A percentile compares a stretch with the other conserved stretches of the same genome.
Conservation (phyloP, 2,888 invertebrate species). For the Clivina fossor region DNA sequence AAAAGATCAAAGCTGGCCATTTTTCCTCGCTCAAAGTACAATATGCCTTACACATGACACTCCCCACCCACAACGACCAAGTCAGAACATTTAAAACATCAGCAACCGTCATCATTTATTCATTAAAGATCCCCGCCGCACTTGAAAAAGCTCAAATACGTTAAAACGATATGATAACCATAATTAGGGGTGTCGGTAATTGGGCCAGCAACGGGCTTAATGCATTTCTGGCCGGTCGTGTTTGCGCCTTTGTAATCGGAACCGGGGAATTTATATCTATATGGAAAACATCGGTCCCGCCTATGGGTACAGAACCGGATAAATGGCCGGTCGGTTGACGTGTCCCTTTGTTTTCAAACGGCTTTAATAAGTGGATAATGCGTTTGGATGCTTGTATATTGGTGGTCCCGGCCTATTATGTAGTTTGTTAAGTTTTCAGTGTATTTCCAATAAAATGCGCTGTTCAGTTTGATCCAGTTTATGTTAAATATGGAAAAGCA, state of each 20-base stretch:
- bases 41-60: too few species aligned
- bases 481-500: too few species aligned
- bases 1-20: constrained; percentile 15
- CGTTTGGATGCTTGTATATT: too few species aligned
- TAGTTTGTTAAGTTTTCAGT: too few species aligned
- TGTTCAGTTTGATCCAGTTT: too few species aligned
- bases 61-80: too few species aligned
- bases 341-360: constrained; percentile 19
- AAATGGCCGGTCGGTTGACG: constrained; percentile 16
- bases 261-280: constrained; percentile 18
- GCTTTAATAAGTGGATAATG: constrained; percentile 12
- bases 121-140: constrained; percentile 10
- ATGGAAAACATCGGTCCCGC: constrained; percentile 18
- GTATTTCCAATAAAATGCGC: too few species aligned
- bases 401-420: too few species aligned
- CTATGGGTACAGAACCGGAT: too few species aligned
- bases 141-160: constrained; percentile 9
- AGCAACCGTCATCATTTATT: constrained; percentile 10
- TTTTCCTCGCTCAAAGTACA: too few species aligned
- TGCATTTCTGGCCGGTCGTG: constrained; percentile 17
- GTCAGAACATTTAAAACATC: too few species aligned
- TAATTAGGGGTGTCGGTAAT: constrained; percentile 19
- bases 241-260: constrained; percentile 20
- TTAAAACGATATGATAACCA: constrained; percentile 18
- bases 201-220: constrained; percentile 13